Percentiles rank a stretch among this genome's conserved stretches.
Conservation (phyloP, 2,888 invertebrate species). For the Pinctada fucata region DNA sequence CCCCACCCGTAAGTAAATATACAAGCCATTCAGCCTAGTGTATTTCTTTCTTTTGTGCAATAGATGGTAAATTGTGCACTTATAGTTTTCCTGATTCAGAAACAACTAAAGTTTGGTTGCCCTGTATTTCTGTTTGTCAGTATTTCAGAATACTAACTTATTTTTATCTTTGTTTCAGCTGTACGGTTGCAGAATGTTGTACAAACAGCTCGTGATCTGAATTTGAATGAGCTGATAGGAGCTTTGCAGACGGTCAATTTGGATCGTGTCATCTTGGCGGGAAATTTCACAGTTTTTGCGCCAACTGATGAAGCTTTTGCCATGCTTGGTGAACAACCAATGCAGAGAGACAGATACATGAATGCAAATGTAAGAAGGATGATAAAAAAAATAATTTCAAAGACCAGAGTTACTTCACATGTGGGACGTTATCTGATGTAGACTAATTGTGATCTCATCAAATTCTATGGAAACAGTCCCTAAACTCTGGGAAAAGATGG, state of each 20-base stretch:
- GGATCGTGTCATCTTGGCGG: slow-evolving; percentile 72
- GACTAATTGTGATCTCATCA: too few species aligned
- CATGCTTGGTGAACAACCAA: slow-evolving; percentile 45
- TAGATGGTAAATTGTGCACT: neutral
- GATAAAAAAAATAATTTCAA: too few species aligned
- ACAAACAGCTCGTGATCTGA: slow-evolving; percentile 81
- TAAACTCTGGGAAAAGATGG: too few species aligned
- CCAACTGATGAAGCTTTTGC: slow-evolving; percentile 68
- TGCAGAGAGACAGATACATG: too few species aligned
- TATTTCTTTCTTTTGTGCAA: neutral
- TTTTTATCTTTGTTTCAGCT: slow-evolving; percentile 60
- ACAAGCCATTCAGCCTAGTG: neutral
- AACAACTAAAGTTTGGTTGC: neutral
- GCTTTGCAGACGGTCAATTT: slow-evolving; percentile 77
- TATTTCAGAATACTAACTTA: slow-evolving; percentile 11
- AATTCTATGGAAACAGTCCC: too few species aligned
- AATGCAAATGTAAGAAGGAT: too few species aligned
- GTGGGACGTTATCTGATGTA: too few species aligned
- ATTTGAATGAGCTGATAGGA: slow-evolving; percentile 81
- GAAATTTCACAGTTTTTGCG: slow-evolving; percentile 67
- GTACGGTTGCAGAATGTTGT: slow-evolving; percentile 80
- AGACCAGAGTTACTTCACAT: too few species aligned
- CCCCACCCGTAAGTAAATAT: slow-evolving; percentile 76
- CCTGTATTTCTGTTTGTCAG: neutral
- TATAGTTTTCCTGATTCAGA: neutral